Base-by-base conservation (phyloP, 1,140 invertebrate species). In the Solenopsis fugax region DNA sequence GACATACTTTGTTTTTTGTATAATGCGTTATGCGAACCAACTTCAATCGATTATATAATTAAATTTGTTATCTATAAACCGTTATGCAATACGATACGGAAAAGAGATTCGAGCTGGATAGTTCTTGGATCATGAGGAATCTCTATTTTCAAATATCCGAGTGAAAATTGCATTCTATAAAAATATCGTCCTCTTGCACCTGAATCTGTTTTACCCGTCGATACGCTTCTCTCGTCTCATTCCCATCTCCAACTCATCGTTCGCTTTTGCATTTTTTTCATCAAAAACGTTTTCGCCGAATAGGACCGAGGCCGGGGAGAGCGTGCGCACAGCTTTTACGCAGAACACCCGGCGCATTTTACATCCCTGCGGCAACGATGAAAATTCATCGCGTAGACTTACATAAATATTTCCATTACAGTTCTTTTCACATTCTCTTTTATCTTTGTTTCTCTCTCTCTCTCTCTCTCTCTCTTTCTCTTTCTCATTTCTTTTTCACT, bases 181-280 rank as follows among this genome's bases (percentile, higher is more conserved):
- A 87, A 71, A 50, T 76, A 90, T 90, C 75, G 76, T 62, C 16
- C 34, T 78, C 71, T 90, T 76, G 75, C 71, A 86, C 80, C 75
- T 88, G 86, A 64, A 90, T 76, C 76, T 90, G 86, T 90, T 90
- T 82, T 65, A 86, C 77, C 64, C 29, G 69, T 75, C 67, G 54
- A 75, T 86, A 64, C 52, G 72, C 84, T 48, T 60, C 34, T 24
- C 37, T 64, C 18, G 9, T 1, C 71, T 48, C 34, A 21, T 77
- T 29, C 24, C 50, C 7, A 4, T 29, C 52, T 85, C 13, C 37
- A 58, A 41, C 48, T 34, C 50, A 10, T 58, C 56, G 29, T 64
- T 75, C 69, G 78, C 86, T 87, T 90, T 90, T 90, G 81, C 81
- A 90, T 88, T 90, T 90, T 90, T 90, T 90, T 90, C 86, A 90